phyloP scores from a whole-genome alignment of 2,113 vertebrate species.

The Puma concolor region DNA sequence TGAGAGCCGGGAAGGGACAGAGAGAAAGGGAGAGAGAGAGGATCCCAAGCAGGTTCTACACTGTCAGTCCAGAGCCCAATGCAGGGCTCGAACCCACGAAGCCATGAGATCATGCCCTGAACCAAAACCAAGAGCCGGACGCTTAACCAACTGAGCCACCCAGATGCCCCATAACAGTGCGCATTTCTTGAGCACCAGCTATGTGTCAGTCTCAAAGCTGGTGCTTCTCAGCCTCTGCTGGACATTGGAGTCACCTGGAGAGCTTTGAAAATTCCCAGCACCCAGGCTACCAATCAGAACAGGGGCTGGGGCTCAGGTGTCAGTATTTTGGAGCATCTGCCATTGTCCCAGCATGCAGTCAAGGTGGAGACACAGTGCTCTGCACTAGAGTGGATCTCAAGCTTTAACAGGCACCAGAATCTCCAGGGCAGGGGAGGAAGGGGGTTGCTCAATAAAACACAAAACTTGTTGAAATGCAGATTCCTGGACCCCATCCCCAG shows the following conservation, averaged over 20 bases:
- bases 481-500: background rate
- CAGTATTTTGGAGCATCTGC: background rate
- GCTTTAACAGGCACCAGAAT: background rate
- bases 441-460: background rate
- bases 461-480: background rate
- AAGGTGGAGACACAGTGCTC: too few relatives aligned
- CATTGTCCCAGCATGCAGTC: fast-evolving
- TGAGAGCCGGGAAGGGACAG: too few relatives aligned
- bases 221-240: background rate
- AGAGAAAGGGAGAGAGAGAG: too few relatives aligned
- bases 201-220: background rate
- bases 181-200: background rate
- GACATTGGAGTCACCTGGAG: background rate
- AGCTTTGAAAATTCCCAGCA: background rate
- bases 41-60: too few relatives aligned
- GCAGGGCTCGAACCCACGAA: too few relatives aligned
- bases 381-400: background rate
- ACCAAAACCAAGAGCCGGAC: too few relatives aligned
- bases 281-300: background rate
- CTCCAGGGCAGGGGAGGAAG: background rate
- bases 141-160: too few relatives aligned
- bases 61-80: too few relatives aligned
- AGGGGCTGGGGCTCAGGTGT: background rate
- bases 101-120: too few relatives aligned
- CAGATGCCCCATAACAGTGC: background rate